Evolutionary conservation across 35 echinoderm and acorn worm genomes (phyloP), one percentile per base, ranked within the genome.

Genomic region (Apostichopus californicus): DNA sequence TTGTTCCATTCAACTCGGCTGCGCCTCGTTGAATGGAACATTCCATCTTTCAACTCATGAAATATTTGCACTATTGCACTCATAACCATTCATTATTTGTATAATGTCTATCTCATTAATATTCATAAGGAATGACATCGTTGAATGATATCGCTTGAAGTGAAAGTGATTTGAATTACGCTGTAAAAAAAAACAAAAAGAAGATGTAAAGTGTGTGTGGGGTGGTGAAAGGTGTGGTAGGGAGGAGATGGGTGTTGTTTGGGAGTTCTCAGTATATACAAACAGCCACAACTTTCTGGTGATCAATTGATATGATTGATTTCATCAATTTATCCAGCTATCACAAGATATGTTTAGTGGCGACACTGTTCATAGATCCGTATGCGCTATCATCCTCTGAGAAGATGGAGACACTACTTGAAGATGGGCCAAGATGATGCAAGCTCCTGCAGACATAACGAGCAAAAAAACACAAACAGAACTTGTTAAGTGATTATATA

Each of bases 341-440:
- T 14, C 25, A 46, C 54, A 56, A 11, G 10, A 86, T 46, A 86
- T n/a, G 6, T 54, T 83, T 46, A 55, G 34, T 56, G 12, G 14
- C 8, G 52, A 83, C 80, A 83, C 80, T 83, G 34, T 46, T 46
- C 34, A 46, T 46, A 34, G 80, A 83, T 56, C 80, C 80, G n/a
- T 83, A 83, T 8, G 80, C 46, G 15, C 80, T 83, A 56, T 83
- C 80, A 17, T 83, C 10, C 52, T 83, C 80, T 17, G 34, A 83
- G 5, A 83, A 18, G 8, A 83, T 17, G 17, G 80, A 83, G n/a
- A 18, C 55, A n/a, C 5, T 83, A 83, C 80, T 83, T 17, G 80
- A 12, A 8, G 52, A 83, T 12, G n/a, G 53, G n/a, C 80, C 6
- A 22, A 68, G 64, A 68, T 68, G 64, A 9, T 68, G 11, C 11